These are phyloP conservation scores for Oscheius sp. DNA, from an alignment of 2,888 invertebrate species.

Conservation along the genomic window DNA sequence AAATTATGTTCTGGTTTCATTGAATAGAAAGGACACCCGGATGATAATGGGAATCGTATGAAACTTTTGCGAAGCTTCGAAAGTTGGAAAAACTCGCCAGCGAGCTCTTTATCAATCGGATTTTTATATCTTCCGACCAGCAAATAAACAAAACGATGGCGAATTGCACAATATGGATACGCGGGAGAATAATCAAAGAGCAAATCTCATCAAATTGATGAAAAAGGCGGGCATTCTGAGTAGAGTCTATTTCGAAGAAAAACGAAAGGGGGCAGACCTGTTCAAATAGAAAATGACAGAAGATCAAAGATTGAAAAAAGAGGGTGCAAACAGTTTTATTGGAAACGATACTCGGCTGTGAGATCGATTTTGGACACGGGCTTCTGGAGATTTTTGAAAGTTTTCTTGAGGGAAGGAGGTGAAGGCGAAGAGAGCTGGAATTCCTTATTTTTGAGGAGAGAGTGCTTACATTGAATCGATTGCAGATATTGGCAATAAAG, in stretches of 20 bases:
- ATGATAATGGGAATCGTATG: not conserved
- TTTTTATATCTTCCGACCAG: too few species aligned
- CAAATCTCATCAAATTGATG: too few species aligned
- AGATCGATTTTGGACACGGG: not conserved
- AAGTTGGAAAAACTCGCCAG: too few species aligned
- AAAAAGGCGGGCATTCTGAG: not conserved
- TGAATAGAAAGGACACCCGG: too few species aligned
- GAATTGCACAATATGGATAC: too few species aligned
- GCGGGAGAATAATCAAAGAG: too few species aligned
- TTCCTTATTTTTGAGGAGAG: too few species aligned
- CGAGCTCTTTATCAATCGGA: too few species aligned
- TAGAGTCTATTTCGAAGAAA: not conserved
- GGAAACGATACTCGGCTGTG: not conserved
- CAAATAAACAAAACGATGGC: too few species aligned
- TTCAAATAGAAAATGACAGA: conserved; percentile 38
- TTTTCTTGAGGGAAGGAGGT: conserved; percentile 1
- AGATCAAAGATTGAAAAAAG: too few species aligned
- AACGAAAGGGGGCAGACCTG: conserved; percentile 20
- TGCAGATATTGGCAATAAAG: conserved; percentile 43
- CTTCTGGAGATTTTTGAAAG: conserved; percentile 3
- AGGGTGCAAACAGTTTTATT: conserved; percentile 26
- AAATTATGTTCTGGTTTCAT: too few species aligned
- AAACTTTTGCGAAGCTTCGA: not conserved
- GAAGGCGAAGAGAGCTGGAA: not conserved
- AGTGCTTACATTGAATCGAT: conserved; percentile 41